Conservation (phyloP, 2,888 invertebrate genomes). For the Protodeltote pygarga region DNA sequence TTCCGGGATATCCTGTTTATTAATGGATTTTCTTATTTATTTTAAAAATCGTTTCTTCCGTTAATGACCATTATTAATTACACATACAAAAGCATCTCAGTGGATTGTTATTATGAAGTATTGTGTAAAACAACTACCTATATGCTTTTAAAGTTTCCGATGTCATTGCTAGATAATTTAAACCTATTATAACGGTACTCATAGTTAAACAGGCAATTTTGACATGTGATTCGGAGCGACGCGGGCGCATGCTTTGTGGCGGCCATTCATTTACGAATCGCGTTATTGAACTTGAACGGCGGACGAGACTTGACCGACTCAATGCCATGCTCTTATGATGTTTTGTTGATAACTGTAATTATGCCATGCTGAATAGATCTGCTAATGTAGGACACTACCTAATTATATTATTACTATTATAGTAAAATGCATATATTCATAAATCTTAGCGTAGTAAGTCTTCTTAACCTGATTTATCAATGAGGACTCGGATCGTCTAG, state of each 20-base stretch:
- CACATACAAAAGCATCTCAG: too few relatives aligned
- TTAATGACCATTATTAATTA: too few relatives aligned
- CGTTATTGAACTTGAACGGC: slow-evolving; percentile 54
- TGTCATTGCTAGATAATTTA: too few relatives aligned
- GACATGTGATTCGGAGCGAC: slow-evolving; percentile 16
- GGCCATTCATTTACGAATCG: slow-evolving; percentile 21
- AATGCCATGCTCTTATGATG: slow-evolving; percentile 39
- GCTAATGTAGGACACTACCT: slow-evolving; percentile 4
- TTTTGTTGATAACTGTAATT: slow-evolving; percentile 26
- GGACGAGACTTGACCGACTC: slow-evolving; percentile 26
- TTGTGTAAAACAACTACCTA: too few relatives aligned
- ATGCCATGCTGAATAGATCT: slow-evolving; percentile 17
- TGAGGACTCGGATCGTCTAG: too few relatives aligned
- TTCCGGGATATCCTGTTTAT: not conserved
- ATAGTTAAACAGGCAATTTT: slow-evolving; percentile 24
- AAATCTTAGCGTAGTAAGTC: too few relatives aligned
- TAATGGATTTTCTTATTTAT: not conserved
- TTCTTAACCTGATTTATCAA: too few relatives aligned
- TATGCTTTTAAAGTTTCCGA: too few relatives aligned
- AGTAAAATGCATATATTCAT: too few relatives aligned
- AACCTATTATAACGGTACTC: not conserved
- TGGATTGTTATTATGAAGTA: too few relatives aligned
- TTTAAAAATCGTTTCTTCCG: too few relatives aligned
- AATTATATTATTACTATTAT: too few relatives aligned
- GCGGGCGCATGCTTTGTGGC: slow-evolving; percentile 10